A percentile compares a stretch with the other conserved stretches of the same genome.
phyloP scores from a whole-genome alignment of 2,888 invertebrate genomes.

The Sarcophaga caerulescens region DNA sequence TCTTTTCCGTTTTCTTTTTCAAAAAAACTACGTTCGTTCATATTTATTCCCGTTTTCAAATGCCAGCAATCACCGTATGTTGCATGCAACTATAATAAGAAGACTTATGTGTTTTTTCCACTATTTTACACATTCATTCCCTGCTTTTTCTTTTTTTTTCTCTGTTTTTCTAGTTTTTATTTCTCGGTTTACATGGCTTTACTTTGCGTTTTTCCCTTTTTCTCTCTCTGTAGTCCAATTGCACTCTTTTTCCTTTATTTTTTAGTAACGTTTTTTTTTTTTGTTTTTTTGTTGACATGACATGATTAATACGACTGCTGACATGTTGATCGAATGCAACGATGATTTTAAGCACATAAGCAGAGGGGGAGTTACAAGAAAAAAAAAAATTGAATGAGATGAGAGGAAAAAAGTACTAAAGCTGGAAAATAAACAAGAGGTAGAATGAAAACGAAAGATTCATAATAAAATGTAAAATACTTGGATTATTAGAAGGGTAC shows the following conservation, averaged over 20 bases:
- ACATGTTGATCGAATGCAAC: constrained; percentile 72
- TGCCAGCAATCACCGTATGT: not conserved
- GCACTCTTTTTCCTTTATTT: constrained; percentile 8
- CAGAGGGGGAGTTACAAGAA: not conserved
- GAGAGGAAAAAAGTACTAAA: not conserved
- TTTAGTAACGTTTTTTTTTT: not conserved
- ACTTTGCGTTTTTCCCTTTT: constrained; percentile 8
- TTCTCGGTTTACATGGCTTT: constrained; percentile 1
- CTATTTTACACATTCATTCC: not conserved
- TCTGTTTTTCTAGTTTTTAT: too few relatives aligned
- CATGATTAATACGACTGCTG: constrained; percentile 79
- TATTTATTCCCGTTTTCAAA: constrained; percentile 3
- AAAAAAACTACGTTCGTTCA: not conserved
- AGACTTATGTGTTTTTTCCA: not conserved
- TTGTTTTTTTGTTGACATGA: constrained; percentile 74
- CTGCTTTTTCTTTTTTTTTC: not conserved
- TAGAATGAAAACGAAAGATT: not conserved
- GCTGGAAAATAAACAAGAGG: not conserved
- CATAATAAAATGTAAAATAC: not conserved
- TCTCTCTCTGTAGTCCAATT: constrained; percentile 35
- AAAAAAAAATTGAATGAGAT: not conserved
- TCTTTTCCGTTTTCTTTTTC: not conserved
- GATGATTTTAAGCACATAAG: constrained; percentile 55
- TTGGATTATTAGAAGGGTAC: too few relatives aligned
- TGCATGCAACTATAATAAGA: not conserved